Evolutionary conservation across 2,888 invertebrate species (phyloP), one percentile per base, ranked within the genome.

Genomic region (Cosmopolites sordidus): DNA sequence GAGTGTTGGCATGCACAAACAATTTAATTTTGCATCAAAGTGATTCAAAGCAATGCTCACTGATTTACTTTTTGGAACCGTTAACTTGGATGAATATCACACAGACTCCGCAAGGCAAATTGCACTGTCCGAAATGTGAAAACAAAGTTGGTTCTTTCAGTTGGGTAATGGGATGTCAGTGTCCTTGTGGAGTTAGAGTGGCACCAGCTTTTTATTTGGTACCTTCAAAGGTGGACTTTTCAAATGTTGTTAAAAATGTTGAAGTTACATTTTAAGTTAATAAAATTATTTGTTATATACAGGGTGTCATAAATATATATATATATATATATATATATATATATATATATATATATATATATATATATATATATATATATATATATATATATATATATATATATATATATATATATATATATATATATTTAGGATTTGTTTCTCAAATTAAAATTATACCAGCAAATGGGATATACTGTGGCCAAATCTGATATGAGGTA

Each of bases 181-280:
- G 94, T 72, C 91, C 92, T 0, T 95, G 94, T 73, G 92, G 92
- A 0, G 84, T 86, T 58, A 89, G 90, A 74, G 87, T 93, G 54
- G 89, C 91, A 11, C 93, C 93, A 0, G 91, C 92, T 16, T 95
- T 94, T 77, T 94, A 94, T 75, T 78, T 95, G 63, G 89, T 89
- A 65, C 91, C 90, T 33, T 89, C 90, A 39, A 92, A 92, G 77
- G 90, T 94, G 56, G 94, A 94, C 73, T 86, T 88, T 78, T 88
- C 90, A 54, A 91, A 89, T 72, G 85, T 88, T 47, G 90, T 92
- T 46, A 89, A 92, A 71, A 92, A 92, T 72, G 86, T 92, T 52
- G 90, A 92, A 75, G 79, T 83, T 53, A 89, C 69, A 29, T 67
- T 66, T 56, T 69, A 60, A 44, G 44, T 22, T 8, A 22, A 8